Base-by-base conservation (phyloP, 2,888 invertebrate genomes). In the Meloe dianella region DNA sequence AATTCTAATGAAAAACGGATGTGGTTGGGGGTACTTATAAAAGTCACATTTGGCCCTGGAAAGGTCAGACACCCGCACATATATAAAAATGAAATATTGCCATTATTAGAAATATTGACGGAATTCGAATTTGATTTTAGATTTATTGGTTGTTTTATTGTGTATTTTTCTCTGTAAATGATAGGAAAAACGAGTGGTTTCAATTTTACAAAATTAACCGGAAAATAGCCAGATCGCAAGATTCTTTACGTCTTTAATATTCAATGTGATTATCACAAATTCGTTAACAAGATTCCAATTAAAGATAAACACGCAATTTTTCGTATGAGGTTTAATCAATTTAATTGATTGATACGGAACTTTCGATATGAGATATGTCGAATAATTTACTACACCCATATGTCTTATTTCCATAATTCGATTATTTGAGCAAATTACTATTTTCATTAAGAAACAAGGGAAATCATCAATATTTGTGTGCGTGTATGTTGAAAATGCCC, bases 51-150 rank as follows among this genome's bases (percentile, higher is more conserved):
- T 60, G 74, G 68, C 74, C 75, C 73, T 74, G 74, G 70, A 74
- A 71, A 75, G 75, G 75, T 75, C 75, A 75, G 74, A 68, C 73
- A 75, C 75, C 74, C 75, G 73, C 74, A 70, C 7, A 35, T 12
- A 12, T 62, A 58, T n/a, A n/a, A n/a, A n/a, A n/a, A 62, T 60
- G 57, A 12, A 58, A 12, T 58, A 61, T 57, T 66, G 60, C 63
- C 54, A 60, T 58, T 32, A 63, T 67, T 58, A 30, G 24, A 47
- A 47, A 47, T 47, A 47, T 47, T 47, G 47, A 47, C 20, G 47
- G 20, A 10, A 47, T 47, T 47, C 47, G 2, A 47, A 47, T 20
- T 2, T 20, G 20, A 47, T 47, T 47, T 47, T 9, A 20, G 47
- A 8, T 47, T 47, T 9, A 10, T 47, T 41, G 17, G n/a, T 20